Evolutionary conservation across 2,888 invertebrate genomes (phyloP), one percentile per base, ranked within the genome.

Genomic region (Pseudoips prasinana): DNA sequence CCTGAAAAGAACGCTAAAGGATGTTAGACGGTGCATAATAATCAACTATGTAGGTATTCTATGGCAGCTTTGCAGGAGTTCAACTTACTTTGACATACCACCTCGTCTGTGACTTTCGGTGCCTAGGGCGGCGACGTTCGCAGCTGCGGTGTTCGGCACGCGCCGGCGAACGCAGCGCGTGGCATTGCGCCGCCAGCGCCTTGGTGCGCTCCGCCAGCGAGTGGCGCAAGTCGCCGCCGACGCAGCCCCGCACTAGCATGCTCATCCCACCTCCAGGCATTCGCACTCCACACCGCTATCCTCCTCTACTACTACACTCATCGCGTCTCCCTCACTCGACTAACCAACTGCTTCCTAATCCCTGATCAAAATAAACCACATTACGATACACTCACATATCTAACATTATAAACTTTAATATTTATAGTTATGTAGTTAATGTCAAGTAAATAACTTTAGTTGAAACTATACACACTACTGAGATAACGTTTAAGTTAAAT

Each of bases 11-110:
- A n/a, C n/a, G n/a, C n/a, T n/a, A n/a, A n/a, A n/a, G n/a, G n/a
- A n/a, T n/a, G n/a, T n/a, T n/a, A n/a, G n/a, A n/a, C n/a, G n/a
- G n/a, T n/a, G n/a, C n/a, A n/a, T n/a, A n/a, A n/a, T n/a, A n/a
- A n/a, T n/a, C n/a, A n/a, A n/a, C n/a, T n/a, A n/a, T n/a, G n/a
- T n/a, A n/a, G n/a, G n/a, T n/a, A n/a, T n/a, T n/a, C n/a, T n/a
- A n/a, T n/a, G n/a, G n/a, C n/a, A n/a, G n/a, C n/a, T n/a, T n/a
- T n/a, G n/a, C n/a, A 14, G 7, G 3, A 52, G 28, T 36, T 38
- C 66, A 72, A 67, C 91, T 91, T 91, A 94, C 93, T 93, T 94
- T 93, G 64, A 93, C 92, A 73, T 93, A 93, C 92, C 92, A 92
- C 80, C 91, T 88, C 40, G 92, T 90, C 56, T 88, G 90, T 27